phyloP scores from a whole-genome alignment of 2,113 vertebrate genomes.

The Cygnus atratus region DNA sequence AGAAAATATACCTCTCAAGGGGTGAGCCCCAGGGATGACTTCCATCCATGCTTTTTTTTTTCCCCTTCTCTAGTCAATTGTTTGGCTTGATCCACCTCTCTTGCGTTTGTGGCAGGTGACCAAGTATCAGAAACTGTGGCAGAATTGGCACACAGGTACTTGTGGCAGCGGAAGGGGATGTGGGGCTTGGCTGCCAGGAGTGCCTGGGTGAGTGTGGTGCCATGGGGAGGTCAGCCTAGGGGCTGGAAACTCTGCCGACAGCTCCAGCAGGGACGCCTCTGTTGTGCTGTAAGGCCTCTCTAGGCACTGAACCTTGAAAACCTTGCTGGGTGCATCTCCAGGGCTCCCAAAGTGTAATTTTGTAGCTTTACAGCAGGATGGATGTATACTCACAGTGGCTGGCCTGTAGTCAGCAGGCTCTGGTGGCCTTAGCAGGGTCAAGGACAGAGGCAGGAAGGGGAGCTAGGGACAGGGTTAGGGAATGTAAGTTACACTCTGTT shows the following conservation, averaged over 20 bases:
- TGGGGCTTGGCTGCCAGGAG: not conserved
- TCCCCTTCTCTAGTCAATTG: not conserved
- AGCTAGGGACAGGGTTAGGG: not conserved
- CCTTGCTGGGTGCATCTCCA: not conserved
- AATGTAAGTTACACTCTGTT: not conserved
- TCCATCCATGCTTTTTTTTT: not conserved
- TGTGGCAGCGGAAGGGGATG: not conserved
- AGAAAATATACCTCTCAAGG: not conserved
- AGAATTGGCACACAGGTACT: not conserved
- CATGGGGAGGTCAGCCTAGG: not conserved
- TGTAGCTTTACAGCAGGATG: not conserved
- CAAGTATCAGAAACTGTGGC: not conserved
- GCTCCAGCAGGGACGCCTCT: not conserved
- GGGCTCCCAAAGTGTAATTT: not conserved
- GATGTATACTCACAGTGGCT: not conserved
- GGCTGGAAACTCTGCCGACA: not conserved
- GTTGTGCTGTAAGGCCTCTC: not conserved
- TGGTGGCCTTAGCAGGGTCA: not conserved
- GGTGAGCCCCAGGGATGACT: not conserved
- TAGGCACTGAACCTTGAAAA: not conserved
- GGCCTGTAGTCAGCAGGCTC: not conserved
- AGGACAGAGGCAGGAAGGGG: not conserved
- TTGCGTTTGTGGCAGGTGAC: not conserved
- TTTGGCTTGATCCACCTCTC: not conserved
- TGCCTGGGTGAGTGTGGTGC: not conserved